These are phyloP conservation scores for Eretmocerus hayati DNA, from an alignment of 2,888 invertebrate genomes.

Conservation along the genomic window DNA sequence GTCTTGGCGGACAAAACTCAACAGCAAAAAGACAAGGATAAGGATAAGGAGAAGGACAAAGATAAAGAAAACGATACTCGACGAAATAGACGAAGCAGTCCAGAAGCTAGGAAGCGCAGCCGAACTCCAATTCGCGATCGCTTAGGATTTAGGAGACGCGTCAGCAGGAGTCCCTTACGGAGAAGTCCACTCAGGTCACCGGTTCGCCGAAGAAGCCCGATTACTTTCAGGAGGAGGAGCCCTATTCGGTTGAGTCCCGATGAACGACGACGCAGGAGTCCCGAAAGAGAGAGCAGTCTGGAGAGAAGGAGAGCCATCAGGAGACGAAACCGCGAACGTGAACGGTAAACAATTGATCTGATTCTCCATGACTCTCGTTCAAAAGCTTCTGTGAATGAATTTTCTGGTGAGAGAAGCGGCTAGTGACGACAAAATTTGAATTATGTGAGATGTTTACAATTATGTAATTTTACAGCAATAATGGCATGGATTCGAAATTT, in stretches of 20 bases:
- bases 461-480: no score
- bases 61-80: conserved; percentile 17
- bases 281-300: conserved; percentile 34
- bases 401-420: no score
- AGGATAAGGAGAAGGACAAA: conserved; percentile 23
- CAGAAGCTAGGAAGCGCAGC: conserved; percentile 16
- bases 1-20: conserved; percentile 36
- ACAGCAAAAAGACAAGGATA: conserved; percentile 25
- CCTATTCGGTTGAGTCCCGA: no score
- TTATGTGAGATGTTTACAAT: no score
- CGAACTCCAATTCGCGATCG: conserved; percentile 31
- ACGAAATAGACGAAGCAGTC: background rate
- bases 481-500: no score
- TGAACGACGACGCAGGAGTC: conserved; percentile 23
- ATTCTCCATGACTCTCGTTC: no score
- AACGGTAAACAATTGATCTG: no score
- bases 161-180: conserved; percentile 27
- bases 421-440: no score
- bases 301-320: conserved; percentile 37
- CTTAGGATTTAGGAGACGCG: conserved; percentile 28
- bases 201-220: conserved; percentile 23
- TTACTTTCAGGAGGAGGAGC: conserved; percentile 12
- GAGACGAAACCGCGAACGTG: conserved; percentile 37
- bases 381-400: no score
- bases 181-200: conserved; percentile 23